phyloP scores from a whole-genome alignment of 2,888 invertebrate genomes.

The Tribolium freemani region DNA sequence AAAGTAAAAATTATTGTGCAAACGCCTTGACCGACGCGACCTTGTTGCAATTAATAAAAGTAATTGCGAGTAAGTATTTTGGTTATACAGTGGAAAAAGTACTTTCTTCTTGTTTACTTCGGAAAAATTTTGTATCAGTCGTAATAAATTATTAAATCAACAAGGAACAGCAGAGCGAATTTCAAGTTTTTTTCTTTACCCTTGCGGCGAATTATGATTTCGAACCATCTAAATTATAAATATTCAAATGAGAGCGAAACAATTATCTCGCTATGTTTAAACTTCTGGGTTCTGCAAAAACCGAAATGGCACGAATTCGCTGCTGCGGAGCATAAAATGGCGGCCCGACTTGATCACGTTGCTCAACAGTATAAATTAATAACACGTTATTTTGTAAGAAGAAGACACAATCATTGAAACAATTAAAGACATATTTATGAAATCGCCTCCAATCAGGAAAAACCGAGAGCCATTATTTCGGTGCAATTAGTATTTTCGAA shows the following conservation, averaged over 20 bases:
- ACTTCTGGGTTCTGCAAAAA: not conserved
- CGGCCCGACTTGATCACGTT: not conserved
- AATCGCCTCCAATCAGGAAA: constrained; percentile 33
- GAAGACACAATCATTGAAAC: constrained; percentile 21
- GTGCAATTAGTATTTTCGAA: constrained; percentile 19
- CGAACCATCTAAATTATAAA: not conserved
- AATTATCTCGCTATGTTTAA: not conserved
- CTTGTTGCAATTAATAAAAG: constrained; percentile 5
- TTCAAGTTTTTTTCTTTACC: not conserved
- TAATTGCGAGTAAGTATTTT: not conserved
- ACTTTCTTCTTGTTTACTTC: not conserved
- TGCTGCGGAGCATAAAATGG: not conserved
- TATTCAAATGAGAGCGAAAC: not conserved
- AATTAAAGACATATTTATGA: constrained; percentile 37
- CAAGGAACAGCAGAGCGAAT: not conserved
- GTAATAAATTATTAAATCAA: not conserved
- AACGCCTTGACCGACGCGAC: constrained; percentile 10
- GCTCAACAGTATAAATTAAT: constrained; percentile 14
- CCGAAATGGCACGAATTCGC: not conserved
- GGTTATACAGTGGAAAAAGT: not conserved
- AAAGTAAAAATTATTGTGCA: constrained; percentile 2
- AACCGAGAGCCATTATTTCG: constrained; percentile 24
- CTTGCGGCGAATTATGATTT: not conserved
- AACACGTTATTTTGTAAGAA: constrained; percentile 35
- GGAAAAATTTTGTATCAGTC: not conserved